Conservation (phyloP, 2,888 invertebrate species). For the Rhorus exstirpatorius region DNA sequence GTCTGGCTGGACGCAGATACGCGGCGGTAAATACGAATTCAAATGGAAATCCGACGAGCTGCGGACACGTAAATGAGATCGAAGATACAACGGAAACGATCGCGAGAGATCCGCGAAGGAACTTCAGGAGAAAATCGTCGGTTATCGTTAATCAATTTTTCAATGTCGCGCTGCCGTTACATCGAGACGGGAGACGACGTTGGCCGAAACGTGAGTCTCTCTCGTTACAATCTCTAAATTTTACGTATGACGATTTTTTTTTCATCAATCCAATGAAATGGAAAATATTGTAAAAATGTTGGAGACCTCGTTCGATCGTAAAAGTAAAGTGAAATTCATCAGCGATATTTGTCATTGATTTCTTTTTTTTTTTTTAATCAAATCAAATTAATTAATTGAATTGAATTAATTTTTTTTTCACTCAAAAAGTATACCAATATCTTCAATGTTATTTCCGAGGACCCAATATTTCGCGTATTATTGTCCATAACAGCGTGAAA, state of each 20-base stretch:
- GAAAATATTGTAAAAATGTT: too few relatives aligned
- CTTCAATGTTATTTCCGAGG: too few relatives aligned
- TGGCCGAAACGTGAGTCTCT: conserved; percentile 86
- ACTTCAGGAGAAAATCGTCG: conserved; percentile 85
- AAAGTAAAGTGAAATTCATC: too few relatives aligned
- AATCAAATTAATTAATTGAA: too few relatives aligned
- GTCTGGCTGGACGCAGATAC: conserved; percentile 87
- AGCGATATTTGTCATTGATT: too few relatives aligned
- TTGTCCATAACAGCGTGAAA: too few relatives aligned
- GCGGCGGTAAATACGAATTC: conserved; percentile 87
- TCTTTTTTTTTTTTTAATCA: too few relatives aligned
- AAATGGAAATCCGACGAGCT: conserved; percentile 48
- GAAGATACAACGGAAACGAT: conserved; percentile 70
- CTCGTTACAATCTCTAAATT: neutral
- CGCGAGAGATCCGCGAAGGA: conserved; percentile 79
- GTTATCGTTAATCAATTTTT: conserved; percentile 86
- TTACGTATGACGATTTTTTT: neutral
- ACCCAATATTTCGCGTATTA: too few relatives aligned
- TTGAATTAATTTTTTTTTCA: too few relatives aligned
- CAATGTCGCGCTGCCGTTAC: conserved; percentile 86
- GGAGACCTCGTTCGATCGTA: too few relatives aligned
- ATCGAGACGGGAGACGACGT: conserved; percentile 83
- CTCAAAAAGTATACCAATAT: too few relatives aligned
- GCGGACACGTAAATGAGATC: conserved; percentile 61
- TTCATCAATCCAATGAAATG: neutral